These are phyloP conservation scores for Acanthurus lineatus DNA, from an alignment of 2,797 vertebrate species.

Conservation along the genomic window DNA sequence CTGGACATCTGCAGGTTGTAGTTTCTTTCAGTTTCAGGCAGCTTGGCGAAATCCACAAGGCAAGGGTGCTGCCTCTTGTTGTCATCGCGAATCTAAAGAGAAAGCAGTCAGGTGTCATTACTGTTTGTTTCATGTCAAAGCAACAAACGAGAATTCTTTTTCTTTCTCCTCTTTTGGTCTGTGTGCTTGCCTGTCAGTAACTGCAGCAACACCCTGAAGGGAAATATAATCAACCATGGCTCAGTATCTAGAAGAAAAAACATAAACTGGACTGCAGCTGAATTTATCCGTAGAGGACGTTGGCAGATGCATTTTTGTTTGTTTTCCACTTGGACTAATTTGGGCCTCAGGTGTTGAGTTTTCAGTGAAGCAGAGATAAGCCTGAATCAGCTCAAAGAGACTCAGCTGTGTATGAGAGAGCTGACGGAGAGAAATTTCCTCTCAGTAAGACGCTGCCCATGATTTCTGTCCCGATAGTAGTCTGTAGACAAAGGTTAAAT, in stretches of 20 bases:
- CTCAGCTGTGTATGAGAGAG: constrained; percentile 22
- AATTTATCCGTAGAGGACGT: constrained; percentile 11
- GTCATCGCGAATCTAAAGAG: constrained; percentile 93
- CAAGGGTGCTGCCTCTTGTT: constrained; percentile 99
- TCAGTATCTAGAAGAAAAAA: constrained; percentile 2
- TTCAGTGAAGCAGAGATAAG: constrained; percentile 37
- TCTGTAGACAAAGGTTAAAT: constrained; percentile 19
- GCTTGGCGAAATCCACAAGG: constrained; percentile 96
- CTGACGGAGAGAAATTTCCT: constrained; percentile 20
- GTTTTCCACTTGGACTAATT: constrained; percentile 18
- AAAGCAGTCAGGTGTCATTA: constrained; percentile 13
- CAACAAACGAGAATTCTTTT: background rate
- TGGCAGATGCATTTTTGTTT: constrained; percentile 23
- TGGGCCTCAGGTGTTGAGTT: constrained; percentile 25
- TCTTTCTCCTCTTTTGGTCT: background rate
- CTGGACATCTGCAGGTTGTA: constrained; percentile 99
- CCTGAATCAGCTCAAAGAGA: constrained; percentile 16
- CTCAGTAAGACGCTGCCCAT: constrained; percentile 6
- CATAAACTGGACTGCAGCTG: background rate
- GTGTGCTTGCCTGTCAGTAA: background rate
- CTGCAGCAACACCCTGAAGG: background rate
- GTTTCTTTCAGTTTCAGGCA: constrained; percentile 98
- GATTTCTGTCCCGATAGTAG: constrained; percentile 22
- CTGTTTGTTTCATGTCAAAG: background rate
- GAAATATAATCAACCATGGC: background rate